Evolutionary conservation across 2,797 vertebrate species (phyloP).

Genomic region (Sebastes paucispinis): DNA sequence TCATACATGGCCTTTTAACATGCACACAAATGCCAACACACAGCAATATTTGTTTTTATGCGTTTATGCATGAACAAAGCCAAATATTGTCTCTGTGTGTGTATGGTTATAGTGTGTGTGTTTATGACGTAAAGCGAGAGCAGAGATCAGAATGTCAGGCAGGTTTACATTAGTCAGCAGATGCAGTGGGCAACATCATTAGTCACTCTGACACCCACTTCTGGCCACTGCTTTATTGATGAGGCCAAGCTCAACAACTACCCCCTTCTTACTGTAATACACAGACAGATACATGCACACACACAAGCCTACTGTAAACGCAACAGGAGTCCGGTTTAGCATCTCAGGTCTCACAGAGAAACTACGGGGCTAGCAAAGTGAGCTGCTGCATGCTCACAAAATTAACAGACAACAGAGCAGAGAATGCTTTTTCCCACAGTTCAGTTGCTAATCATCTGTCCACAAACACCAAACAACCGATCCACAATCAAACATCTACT

Average conservation of each 20-base stretch:
- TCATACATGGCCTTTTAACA: background rate
- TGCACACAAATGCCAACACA: background rate
- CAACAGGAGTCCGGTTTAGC: slow-evolving; percentile 52
- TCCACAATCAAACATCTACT: slow-evolving; percentile 52
- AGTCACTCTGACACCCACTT: slow-evolving; percentile 82
- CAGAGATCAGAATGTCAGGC: slow-evolving; percentile 69
- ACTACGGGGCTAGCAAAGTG: background rate
- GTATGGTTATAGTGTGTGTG: slow-evolving; percentile 18
- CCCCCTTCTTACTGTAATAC: slow-evolving; percentile 22
- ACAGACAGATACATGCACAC: slow-evolving; percentile 12
- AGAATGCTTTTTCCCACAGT: background rate
- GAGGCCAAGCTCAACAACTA: slow-evolving; percentile 70
- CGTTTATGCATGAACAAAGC: background rate
- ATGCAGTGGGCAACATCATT: slow-evolving; percentile 77
- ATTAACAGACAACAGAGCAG: slow-evolving; percentile 12
- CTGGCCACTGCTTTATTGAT: slow-evolving; percentile 79
- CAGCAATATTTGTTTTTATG: background rate
- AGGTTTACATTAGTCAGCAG: slow-evolving; percentile 83
- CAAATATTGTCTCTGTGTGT: slow-evolving; percentile 3
- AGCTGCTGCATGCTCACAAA: slow-evolving; percentile 11
- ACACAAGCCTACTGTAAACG: slow-evolving; percentile 24
- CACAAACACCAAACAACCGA: slow-evolving; percentile 16
- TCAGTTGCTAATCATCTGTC: background rate
- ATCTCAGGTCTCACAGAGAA: slow-evolving; percentile 46
- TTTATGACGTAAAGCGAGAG: slow-evolving; percentile 60